phyloP scores from a whole-genome alignment of 2,888 invertebrate genomes.

The Lumbricus terrestris region DNA sequence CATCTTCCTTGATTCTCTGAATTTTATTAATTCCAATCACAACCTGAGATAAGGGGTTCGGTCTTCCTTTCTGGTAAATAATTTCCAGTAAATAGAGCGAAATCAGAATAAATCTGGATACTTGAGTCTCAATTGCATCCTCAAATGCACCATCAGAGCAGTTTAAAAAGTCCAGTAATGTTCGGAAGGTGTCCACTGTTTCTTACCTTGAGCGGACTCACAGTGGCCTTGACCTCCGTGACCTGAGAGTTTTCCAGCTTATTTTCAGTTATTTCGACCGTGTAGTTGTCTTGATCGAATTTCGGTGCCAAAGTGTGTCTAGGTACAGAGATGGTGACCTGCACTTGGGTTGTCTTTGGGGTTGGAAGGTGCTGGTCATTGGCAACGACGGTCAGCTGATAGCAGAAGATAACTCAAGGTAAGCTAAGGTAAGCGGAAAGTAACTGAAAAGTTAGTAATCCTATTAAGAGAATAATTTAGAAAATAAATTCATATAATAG shows the following conservation, averaged over 20 bases:
- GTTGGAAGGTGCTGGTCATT: constrained; percentile 39
- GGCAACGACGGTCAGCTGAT: constrained; percentile 39
- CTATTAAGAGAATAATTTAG: too few relatives aligned
- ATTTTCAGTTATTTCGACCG: constrained; percentile 29
- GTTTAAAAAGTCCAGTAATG: neutral
- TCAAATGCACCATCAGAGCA: too few relatives aligned
- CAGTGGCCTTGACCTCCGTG: constrained; percentile 31
- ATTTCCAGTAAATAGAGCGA: too few relatives aligned
- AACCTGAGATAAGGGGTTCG: too few relatives aligned
- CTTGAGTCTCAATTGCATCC: too few relatives aligned
- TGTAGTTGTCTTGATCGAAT: constrained; percentile 36
- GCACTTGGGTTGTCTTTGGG: constrained; percentile 31
- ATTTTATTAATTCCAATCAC: too few relatives aligned
- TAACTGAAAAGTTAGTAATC: neutral
- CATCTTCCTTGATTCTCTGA: too few relatives aligned
- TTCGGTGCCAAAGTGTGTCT: constrained; percentile 35
- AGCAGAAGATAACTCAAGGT: neutral
- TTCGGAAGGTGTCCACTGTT: neutral
- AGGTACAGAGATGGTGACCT: constrained; percentile 37
- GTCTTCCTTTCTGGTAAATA: too few relatives aligned
- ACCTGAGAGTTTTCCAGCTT: constrained; percentile 23
- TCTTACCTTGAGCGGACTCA: neutral
- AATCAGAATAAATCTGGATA: too few relatives aligned
- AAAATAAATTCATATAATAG: too few relatives aligned
- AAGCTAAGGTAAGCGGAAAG: neutral